Base-by-base conservation (phyloP, 1,140 invertebrate genomes). In the Brachystomella parvula region DNA sequence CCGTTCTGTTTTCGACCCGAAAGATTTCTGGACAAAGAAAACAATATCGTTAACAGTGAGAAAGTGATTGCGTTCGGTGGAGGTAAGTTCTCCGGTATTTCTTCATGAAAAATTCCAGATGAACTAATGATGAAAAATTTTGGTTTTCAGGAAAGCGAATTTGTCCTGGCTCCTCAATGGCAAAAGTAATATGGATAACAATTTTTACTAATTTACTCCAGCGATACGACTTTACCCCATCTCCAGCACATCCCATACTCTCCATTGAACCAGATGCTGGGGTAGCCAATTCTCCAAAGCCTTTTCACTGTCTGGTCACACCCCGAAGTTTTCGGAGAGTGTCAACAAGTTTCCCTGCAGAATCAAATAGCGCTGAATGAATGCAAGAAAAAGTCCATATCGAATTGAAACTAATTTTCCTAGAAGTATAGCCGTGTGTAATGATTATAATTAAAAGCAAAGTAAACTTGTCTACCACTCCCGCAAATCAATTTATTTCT, bases 1-100 rank as follows among this genome's bases (percentile, higher is more conserved):
- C 80, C 81, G 2, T 70, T 77, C 19, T 64, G 64, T 21, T 82
- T 79, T 66, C 67, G 73, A 31, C 81, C 81, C 2, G 78, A 81
- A 53, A 74, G 80, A 63, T 82, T 81, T 76, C 62, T 82, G 9
- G 64, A 3, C 28, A 29, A 39, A 28, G 33, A 68, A 24, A 49
- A 26, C 6, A 29, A 64, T 15, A 56, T 64, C 29, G 47, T 64
- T 12, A 64, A 64, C 31, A 26, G 9, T 26, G 39, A 64, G n/a
- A 56, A 64, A n/a, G 12, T 64, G 2, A 3, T 56, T 24, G 62
- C 62, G n/a, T 64, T 64, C 53, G 62, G 62, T 56, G 26, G 30
- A 21, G 62, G 62, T 64, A 29, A 53, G n/a, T 33, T 6, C 35
- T 39, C 44, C 15, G 15, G 24, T 15, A 53, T 53, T 53, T 53